phyloP scores from a whole-genome alignment of 2,888 invertebrate genomes.

The Tolmerus cingulatus region DNA sequence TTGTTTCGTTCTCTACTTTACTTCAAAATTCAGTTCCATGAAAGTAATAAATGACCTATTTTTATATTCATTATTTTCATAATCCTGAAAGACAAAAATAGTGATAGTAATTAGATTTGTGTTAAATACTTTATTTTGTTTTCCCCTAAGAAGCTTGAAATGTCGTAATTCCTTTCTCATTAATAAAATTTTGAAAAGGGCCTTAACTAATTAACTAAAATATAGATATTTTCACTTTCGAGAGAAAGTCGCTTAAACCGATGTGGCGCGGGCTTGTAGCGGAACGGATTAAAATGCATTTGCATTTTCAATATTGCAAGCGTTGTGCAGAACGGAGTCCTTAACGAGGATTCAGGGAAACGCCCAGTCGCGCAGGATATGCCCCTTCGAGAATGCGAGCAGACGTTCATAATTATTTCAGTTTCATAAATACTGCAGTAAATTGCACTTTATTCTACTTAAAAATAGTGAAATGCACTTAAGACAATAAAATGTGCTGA shows the following conservation, averaged over 20 bases:
- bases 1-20: too few relatives aligned
- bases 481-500: neutral
- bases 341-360: neutral
- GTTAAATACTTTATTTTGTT: neutral
- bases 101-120: too few relatives aligned
- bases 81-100: too few relatives aligned
- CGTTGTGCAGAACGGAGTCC: neutral
- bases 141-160: neutral
- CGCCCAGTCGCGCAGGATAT: neutral
- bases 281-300: neutral
- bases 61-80: too few relatives aligned
- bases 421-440: slow-evolving; percentile 12
- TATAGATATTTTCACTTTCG: neutral
- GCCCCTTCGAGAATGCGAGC: neutral
- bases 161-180: neutral
- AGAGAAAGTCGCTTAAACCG: neutral
- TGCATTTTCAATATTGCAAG: neutral
- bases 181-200: neutral
- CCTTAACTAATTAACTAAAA: neutral
- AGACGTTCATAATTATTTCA: slow-evolving; percentile 13
- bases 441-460: slow-evolving; percentile 7
- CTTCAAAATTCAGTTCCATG: too few relatives aligned
- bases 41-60: too few relatives aligned
- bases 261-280: neutral
- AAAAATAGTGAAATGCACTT: slow-evolving; percentile 11